Evolutionary conservation across 2,888 invertebrate species (phyloP).

Genomic region (Stegana nigrithorax): DNA sequence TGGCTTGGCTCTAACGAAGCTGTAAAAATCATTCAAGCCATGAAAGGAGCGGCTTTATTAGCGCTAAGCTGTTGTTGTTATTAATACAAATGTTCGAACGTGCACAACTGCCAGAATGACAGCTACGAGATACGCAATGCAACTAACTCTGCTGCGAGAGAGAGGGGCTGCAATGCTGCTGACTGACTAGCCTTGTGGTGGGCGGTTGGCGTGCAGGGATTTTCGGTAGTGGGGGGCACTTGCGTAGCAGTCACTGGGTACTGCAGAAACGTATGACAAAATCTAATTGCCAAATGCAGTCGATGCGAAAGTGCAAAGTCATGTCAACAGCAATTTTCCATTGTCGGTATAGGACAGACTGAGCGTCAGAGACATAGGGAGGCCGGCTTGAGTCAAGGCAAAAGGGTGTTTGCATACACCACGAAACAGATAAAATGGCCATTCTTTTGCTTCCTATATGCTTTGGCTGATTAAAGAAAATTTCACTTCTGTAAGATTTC

Average conservation of each 20-base stretch:
- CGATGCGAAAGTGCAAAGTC: conserved; percentile 69
- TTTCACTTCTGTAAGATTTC: no score
- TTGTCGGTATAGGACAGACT: conserved; percentile 42
- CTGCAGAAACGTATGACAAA: conserved; percentile 52
- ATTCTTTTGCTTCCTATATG: no score
- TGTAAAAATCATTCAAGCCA: neutral
- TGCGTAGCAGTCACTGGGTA: neutral
- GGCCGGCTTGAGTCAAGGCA: no score
- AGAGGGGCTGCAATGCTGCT: neutral
- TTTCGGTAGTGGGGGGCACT: no score
- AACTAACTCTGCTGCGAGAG: no score
- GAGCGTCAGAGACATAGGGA: no score
- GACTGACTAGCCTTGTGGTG: neutral
- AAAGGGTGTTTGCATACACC: no score
- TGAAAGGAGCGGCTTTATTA: neutral
- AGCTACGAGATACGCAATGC: conserved; percentile 10
- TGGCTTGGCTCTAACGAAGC: neutral
- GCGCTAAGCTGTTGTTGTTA: conserved; percentile 25
- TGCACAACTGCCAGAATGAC: conserved; percentile 21
- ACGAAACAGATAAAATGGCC: no score
- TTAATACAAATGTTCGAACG: conserved; percentile 24
- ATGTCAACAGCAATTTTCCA: conserved; percentile 68
- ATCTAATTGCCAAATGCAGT: conserved; percentile 70
- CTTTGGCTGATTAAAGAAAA: no score
- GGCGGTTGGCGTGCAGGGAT: neutral